A percentile compares a stretch with the other conserved stretches of the same genome.
Evolutionary conservation across 2,113 vertebrate species (phyloP).

Genomic region (Psilopsiagon aymara): DNA sequence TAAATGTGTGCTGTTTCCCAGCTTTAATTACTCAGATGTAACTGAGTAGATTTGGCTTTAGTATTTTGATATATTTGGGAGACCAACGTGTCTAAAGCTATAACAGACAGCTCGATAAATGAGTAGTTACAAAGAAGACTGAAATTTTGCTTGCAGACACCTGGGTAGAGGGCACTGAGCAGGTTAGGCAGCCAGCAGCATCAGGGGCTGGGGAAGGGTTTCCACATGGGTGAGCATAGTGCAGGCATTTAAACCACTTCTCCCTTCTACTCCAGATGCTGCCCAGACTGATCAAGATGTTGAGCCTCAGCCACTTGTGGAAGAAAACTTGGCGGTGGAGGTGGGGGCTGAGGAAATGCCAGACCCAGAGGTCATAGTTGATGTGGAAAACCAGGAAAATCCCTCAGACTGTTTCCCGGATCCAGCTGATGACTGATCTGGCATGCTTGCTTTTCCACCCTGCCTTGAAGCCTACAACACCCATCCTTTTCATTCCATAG

Average conservation of each 20-base stretch:
- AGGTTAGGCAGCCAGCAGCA: neutral
- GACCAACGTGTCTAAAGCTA: neutral
- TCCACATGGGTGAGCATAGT: neutral
- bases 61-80: neutral
- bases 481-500: neutral
- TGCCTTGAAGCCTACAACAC: neutral
- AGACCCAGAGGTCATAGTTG: conserved; percentile 12
- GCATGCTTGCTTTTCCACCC: neutral
- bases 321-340: conserved; percentile 17
- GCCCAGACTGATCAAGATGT: neutral
- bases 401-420: conserved; percentile 8
- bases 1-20: neutral
- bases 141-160: neutral
- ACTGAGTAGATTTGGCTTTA: neutral
- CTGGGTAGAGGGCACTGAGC: neutral
- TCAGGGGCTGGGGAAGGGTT: neutral
- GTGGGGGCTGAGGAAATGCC: neutral
- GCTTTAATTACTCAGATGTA: neutral
- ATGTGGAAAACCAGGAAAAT: conserved; percentile 17
- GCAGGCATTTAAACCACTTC: neutral
- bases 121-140: neutral
- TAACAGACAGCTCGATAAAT: neutral
- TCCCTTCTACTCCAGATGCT: conserved; percentile 20
- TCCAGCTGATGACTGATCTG: conserved; percentile 50
- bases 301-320: neutral